Conservation (phyloP, 1,140 invertebrate species). For the Stenopsyche tienmushanensis region DNA sequence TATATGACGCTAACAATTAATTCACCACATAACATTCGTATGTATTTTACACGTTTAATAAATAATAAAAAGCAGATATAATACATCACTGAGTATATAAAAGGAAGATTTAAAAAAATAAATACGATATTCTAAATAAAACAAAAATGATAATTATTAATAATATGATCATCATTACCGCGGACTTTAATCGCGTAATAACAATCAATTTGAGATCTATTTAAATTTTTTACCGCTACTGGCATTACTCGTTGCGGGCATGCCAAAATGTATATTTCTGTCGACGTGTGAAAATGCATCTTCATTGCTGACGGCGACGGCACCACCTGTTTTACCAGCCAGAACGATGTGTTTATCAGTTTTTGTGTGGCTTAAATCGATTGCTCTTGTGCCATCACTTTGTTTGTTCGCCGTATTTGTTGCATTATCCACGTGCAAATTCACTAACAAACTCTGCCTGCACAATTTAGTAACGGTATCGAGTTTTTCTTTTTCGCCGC, state of each 20-base stretch:
- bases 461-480: slow-evolving; percentile 65
- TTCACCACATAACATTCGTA: too few relatives aligned
- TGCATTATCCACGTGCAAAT: slow-evolving; percentile 46
- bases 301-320: slow-evolving; percentile 32
- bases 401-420: slow-evolving; percentile 1
- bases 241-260: not conserved
- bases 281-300: slow-evolving; percentile 12
- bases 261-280: not conserved
- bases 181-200: too few relatives aligned
- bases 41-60: too few relatives aligned
- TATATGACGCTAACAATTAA: too few relatives aligned
- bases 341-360: slow-evolving; percentile 38
- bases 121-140: too few relatives aligned
- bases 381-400: slow-evolving; percentile 20
- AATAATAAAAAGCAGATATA: too few relatives aligned
- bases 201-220: too few relatives aligned
- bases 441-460: slow-evolving; percentile 66
- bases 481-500: slow-evolving; percentile 45
- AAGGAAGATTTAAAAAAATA: too few relatives aligned
- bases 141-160: too few relatives aligned
- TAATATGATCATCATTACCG: too few relatives aligned
- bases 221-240: slow-evolving; percentile 13
- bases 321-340: slow-evolving; percentile 37
- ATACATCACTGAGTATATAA: too few relatives aligned
- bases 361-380: slow-evolving; percentile 24